These are phyloP conservation scores for Cyprinodon tularosa DNA, from an alignment of 2,113 vertebrate species.

Conservation along the genomic window DNA sequence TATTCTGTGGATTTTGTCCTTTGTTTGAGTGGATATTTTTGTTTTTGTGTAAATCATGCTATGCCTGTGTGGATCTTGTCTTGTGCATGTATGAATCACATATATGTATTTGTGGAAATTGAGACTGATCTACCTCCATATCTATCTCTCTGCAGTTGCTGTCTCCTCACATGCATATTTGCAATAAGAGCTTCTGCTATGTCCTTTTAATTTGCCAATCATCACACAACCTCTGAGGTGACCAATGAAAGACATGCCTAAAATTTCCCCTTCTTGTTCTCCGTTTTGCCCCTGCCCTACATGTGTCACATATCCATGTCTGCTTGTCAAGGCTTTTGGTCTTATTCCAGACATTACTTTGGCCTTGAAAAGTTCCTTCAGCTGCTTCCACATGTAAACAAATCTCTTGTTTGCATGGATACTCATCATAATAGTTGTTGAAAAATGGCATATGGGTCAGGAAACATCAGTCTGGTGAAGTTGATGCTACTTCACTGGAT, in stretches of 20 bases:
- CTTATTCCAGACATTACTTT: neutral
- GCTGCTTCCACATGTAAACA: conserved; percentile 6
- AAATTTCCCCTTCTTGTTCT: neutral
- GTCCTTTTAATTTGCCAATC: neutral
- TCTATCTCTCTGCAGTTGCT: neutral
- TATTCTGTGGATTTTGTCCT: too few species aligned
- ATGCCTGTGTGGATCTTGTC: too few species aligned
- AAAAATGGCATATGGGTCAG: neutral
- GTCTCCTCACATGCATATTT: neutral
- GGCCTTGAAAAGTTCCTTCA: neutral
- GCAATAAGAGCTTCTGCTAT: neutral
- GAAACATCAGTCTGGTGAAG: neutral
- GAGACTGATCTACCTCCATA: neutral
- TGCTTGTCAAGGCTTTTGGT: neutral
- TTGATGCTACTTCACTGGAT: neutral
- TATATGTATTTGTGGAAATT: too few species aligned
- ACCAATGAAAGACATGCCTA: neutral
- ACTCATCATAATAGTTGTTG: conserved; percentile 1
- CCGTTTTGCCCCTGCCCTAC: neutral
- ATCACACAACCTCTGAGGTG: too few species aligned
- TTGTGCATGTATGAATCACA: too few species aligned
- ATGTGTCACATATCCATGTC: neutral
- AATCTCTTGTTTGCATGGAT: neutral
- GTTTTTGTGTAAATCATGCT: too few species aligned
- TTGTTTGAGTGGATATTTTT: too few species aligned